Evolutionary conservation across 2,113 vertebrate species (phyloP).

Genomic region (Tetrax tetrax): DNA sequence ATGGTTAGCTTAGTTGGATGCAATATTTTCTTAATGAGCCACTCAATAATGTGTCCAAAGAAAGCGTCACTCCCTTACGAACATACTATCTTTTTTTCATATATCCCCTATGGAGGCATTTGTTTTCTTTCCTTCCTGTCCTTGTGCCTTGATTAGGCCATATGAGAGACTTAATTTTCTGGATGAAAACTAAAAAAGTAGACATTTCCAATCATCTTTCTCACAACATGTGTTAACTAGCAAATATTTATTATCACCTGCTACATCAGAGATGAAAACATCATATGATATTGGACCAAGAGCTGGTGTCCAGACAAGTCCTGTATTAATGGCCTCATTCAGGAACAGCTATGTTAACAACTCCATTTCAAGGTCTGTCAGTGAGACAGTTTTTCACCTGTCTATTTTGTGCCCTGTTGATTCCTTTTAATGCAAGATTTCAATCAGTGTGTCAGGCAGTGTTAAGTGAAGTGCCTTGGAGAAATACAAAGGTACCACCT

Average conservation of each 20-base stretch:
- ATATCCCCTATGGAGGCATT: neutral
- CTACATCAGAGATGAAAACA: neutral
- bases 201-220: neutral
- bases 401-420: neutral
- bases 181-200: neutral
- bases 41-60: neutral
- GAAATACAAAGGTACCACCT: slow-evolving; percentile 10
- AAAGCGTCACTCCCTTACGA: neutral
- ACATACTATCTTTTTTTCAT: neutral
- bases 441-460: neutral
- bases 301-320: neutral
- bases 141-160: neutral
- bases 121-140: neutral
- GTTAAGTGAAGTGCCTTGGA: neutral
- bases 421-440: slow-evolving; percentile 18
- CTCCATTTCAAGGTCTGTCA: neutral
- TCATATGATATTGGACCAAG: neutral
- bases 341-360: neutral
- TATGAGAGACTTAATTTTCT: neutral
- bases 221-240: neutral
- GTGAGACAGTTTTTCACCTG: neutral
- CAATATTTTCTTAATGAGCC: neutral
- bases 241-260: neutral
- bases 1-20: neutral
- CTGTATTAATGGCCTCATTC: neutral